Conservation (phyloP, 2,797 vertebrate species). For the Tamandua tetradactyla region DNA sequence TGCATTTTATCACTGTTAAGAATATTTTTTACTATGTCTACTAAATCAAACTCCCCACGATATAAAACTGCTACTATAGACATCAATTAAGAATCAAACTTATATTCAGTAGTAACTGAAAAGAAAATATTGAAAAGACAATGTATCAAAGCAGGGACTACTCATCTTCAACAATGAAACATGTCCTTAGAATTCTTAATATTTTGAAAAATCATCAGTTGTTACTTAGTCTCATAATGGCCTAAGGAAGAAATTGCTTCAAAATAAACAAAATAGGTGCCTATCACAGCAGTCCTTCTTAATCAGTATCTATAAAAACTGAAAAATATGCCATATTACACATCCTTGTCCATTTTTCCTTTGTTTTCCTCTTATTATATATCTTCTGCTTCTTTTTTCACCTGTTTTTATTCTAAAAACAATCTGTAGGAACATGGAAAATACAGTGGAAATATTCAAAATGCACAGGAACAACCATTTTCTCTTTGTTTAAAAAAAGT, state of each 20-base stretch:
- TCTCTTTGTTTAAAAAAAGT: too few species aligned
- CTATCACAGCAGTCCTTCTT: neutral
- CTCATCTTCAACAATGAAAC: conserved; percentile 48
- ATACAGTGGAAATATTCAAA: neutral
- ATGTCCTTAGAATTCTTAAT: neutral
- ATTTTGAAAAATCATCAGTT: neutral
- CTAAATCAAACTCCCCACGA: conserved; percentile 70
- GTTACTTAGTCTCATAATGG: neutral
- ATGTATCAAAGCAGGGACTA: conserved; percentile 41
- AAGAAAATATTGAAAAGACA: conserved; percentile 60
- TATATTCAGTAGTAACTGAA: conserved; percentile 30
- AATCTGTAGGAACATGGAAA: neutral
- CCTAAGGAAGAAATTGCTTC: neutral
- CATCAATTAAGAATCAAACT: conserved; percentile 64
- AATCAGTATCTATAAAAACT: neutral
- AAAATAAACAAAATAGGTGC: neutral
- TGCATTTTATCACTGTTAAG: conserved; percentile 74
- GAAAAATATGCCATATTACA: neutral
- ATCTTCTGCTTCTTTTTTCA: neutral
- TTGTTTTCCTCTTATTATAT: neutral
- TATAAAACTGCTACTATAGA: conserved; percentile 68
- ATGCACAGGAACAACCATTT: neutral
- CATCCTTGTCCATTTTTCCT: neutral
- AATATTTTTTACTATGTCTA: conserved; percentile 77
- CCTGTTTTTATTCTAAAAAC: neutral